Evolutionary conservation across 2,888 invertebrate species (phyloP), one percentile per base, ranked within the genome.

Genomic region (Acanthopleura granulata): DNA sequence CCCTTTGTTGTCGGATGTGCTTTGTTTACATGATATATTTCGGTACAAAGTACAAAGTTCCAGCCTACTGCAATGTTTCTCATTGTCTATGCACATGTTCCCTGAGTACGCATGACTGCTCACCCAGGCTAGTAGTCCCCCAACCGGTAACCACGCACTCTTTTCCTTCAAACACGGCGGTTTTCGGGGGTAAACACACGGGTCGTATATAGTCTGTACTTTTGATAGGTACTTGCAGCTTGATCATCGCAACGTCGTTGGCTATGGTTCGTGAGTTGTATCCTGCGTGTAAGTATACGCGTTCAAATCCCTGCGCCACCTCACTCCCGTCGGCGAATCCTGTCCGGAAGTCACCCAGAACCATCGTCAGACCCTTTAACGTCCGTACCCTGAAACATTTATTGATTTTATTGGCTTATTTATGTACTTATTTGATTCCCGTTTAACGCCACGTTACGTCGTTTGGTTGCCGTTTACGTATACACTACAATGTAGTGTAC

Each of bases 171-270:
- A 27, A 66, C 22, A 22, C 14, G 29, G 22, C 22, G 22, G 22
- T 22, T 25, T 27, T 66, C 16, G 15, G 3, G 15, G 66, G 66
- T 27, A 66, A 27, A 25, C 66, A 66, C 1, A 27, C 29, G 6
- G 66, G 66, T 27, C 29, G 66, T 3, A 66, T 66, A 14, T 66
- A 66, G 16, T 22, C 66, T 27, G 66, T 66, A 27, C 16, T 22
- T 27, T 27, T 15, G 3, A 66, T 22, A 6, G 66, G 66, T 22
- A 25, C 22, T 66, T 27, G 22, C 29, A 66, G 29, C 25, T 66
- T 66, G 1, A 66, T 25, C 66, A 66, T 22, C 15, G 66, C 66
- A 14, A 66, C 25, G 25, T 66, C 66, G 25, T 66, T 66, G 22
- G 16, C 22, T n/a, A 57, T n/a, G 12, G 18, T 57, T 4, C 22